These are phyloP conservation scores for Venturia canescens DNA, from an alignment of 1,140 invertebrate genomes.

Conservation along the genomic window DNA sequence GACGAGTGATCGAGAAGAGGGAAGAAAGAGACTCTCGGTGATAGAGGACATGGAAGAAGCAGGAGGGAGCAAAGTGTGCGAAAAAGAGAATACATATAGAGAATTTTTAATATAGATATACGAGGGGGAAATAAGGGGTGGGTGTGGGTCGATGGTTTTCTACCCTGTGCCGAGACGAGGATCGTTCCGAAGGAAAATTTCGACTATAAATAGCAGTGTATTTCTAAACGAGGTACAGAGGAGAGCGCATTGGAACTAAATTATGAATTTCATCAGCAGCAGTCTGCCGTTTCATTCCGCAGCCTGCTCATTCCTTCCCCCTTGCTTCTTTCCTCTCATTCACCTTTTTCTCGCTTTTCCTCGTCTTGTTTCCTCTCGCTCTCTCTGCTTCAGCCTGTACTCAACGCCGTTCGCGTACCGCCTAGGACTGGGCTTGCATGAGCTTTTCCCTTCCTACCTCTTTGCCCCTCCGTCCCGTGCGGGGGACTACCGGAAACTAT, in stretches of 20 bases:
- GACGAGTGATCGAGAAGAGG: constrained; percentile 3
- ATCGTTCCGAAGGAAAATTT: constrained; percentile 75
- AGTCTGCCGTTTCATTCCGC: constrained; percentile 77
- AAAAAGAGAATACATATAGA: not conserved
- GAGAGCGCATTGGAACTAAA: constrained; percentile 77
- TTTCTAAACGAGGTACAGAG: constrained; percentile 77
- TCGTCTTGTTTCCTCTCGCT: constrained; percentile 50
- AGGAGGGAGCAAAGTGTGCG: not conserved
- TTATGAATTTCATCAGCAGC: constrained; percentile 78
- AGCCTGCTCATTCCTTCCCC: constrained; percentile 62
- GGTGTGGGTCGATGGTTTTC: constrained; percentile 33
- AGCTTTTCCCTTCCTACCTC: constrained; percentile 8
- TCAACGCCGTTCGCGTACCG: constrained; percentile 39
- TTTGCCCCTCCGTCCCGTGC: not conserved
- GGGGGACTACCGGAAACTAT: constrained; percentile 37
- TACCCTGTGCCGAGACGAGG: constrained; percentile 34
- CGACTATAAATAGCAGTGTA: constrained; percentile 77
- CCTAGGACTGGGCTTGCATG: constrained; percentile 37
- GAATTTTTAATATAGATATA: not conserved
- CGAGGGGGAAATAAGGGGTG: constrained; percentile 2
- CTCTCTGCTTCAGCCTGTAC: constrained; percentile 35
- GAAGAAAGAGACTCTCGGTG: not conserved
- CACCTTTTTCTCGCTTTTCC: constrained; percentile 44
- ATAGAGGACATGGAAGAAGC: not conserved
- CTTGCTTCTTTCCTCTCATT: constrained; percentile 33